These are phyloP conservation scores for Amaurobius ferox DNA, from an alignment of 2,888 invertebrate species.

Conservation along the genomic window DNA sequence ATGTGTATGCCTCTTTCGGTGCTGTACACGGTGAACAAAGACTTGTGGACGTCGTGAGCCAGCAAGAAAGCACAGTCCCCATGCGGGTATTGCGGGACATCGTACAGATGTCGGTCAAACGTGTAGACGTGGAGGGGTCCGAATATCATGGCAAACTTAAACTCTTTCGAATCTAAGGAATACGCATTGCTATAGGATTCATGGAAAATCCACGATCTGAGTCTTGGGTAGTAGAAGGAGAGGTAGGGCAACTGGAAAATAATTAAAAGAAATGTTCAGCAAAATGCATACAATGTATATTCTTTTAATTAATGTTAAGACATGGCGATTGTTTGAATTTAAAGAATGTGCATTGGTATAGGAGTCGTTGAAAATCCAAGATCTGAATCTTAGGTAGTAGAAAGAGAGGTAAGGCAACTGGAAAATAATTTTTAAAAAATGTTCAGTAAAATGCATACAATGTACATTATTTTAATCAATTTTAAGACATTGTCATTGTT, in stretches of 20 bases:
- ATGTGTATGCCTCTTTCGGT: constrained; percentile 36
- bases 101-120: constrained; percentile 56
- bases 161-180: neutral
- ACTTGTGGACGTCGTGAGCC: constrained; percentile 45
- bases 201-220: too few relatives aligned
- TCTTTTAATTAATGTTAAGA: too few relatives aligned
- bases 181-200: neutral
- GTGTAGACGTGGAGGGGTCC: constrained; percentile 60
- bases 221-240: neutral
- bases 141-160: constrained; percentile 56
- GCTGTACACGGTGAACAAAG: constrained; percentile 41
- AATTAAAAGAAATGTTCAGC: too few relatives aligned
- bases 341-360: neutral
- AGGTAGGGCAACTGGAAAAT: constrained; percentile 28
- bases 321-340: too few relatives aligned
- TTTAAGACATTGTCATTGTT: too few relatives aligned
- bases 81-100: constrained; percentile 40
- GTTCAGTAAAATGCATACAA: too few relatives aligned
- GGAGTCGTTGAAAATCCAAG: too few relatives aligned
- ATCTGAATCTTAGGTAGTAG: neutral
- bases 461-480: too few relatives aligned
- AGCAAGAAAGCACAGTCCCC: constrained; percentile 51
- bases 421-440: neutral
- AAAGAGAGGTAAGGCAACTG: constrained; percentile 29
- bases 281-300: too few relatives aligned